Percentiles rank a stretch among this genome's conserved stretches.
These are phyloP conservation scores for Hippocampus kuda DNA, from an alignment of 2,797 vertebrate genomes.

Conservation along the genomic window DNA sequence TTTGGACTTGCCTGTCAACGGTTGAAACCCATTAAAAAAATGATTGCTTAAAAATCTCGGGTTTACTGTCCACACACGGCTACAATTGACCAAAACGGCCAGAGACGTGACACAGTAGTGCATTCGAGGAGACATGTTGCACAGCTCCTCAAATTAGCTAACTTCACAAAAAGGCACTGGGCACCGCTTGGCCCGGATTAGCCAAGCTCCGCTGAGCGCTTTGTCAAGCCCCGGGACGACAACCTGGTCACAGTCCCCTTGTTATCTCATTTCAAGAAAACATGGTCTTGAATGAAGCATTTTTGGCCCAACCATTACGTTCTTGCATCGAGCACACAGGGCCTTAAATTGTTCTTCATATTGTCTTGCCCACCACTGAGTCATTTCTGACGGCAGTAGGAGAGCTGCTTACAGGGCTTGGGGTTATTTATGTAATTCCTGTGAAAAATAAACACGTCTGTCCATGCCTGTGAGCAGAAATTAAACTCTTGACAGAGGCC, in stretches of 20 bases:
- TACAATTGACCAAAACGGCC: conserved; percentile 5
- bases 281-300: too few species aligned
- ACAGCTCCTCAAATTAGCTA: conserved; percentile 61
- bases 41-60: too few species aligned
- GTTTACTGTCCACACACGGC: too few species aligned
- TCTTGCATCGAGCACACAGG: conserved; percentile 28
- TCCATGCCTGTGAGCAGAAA: conserved; percentile 10
- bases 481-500: background rate
- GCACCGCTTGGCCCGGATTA: conserved; percentile 61
- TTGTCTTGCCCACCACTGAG: conserved; percentile 22
- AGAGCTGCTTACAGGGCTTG: conserved; percentile 11
- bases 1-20: background rate
- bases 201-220: conserved; percentile 58
- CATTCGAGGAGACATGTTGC: conserved; percentile 40
- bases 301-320: conserved; percentile 14
- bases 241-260: background rate
- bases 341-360: conserved; percentile 32
- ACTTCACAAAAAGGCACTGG: conserved; percentile 64
- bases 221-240: conserved; percentile 57
- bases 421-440: conserved; percentile 41
- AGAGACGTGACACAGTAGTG: conserved; percentile 25
- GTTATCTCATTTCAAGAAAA: background rate
- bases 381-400: background rate
- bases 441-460: background rate
- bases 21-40: too few species aligned